A percentile compares a stretch with the other conserved stretches of the same genome.
Evolutionary conservation across 2,888 invertebrate species (phyloP).

Genomic region (Dichetophora obliterata): DNA sequence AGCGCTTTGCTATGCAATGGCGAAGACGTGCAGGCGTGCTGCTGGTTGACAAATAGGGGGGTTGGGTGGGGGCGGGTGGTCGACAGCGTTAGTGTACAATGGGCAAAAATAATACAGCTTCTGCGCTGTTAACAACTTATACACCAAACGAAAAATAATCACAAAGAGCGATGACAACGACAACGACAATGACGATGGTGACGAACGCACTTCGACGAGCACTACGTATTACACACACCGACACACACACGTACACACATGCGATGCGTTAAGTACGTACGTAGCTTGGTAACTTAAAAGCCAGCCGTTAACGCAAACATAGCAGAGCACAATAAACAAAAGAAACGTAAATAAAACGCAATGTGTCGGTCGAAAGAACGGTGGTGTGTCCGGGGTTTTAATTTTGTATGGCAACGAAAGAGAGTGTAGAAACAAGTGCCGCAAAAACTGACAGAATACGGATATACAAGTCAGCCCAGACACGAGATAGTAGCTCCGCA

Average conservation of each 20-base stretch:
- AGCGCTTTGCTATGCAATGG: background rate
- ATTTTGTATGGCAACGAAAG: background rate
- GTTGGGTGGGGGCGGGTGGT: background rate
- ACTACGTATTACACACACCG: background rate
- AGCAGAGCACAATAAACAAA: no score
- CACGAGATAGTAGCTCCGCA: conserved; percentile 13
- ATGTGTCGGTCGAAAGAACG: background rate
- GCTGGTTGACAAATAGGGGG: background rate
- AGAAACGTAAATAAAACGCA: background rate
- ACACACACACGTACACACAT: background rate
- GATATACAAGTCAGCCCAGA: background rate
- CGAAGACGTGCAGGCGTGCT: background rate
- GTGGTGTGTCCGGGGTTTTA: background rate
- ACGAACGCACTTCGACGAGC: conserved; percentile 6
- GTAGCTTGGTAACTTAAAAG: background rate
- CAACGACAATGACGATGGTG: background rate
- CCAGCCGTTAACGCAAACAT: no score
- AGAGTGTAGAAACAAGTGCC: background rate
- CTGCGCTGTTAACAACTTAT: conserved; percentile 26
- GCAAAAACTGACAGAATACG: background rate
- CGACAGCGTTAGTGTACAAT: background rate
- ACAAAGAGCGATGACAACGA: background rate
- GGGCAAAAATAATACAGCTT: conserved; percentile 21
- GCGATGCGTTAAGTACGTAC: background rate
- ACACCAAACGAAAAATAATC: background rate